Percentiles rank a stretch among this genome's conserved stretches.
Evolutionary conservation across 23 tunicate species (phyloP).

Genomic region (Ascidia mentula): DNA sequence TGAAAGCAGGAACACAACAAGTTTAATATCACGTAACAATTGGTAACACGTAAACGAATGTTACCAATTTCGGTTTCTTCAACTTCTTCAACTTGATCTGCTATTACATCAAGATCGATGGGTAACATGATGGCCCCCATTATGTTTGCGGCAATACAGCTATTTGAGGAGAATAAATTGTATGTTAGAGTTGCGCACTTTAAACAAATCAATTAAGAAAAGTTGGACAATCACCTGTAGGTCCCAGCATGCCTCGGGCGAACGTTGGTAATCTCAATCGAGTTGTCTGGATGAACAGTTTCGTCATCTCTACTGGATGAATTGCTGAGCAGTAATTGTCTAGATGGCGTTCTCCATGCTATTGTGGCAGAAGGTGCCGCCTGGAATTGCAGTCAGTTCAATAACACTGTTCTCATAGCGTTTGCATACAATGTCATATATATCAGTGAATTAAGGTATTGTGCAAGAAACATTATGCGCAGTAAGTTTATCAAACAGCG

Average conservation of each 20-base stretch:
- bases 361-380: background rate
- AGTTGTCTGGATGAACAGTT: background rate
- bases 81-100: background rate
- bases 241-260: conserved; percentile 3
- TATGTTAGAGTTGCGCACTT: too few species aligned
- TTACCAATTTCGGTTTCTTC: background rate
- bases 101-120: conserved; percentile 11
- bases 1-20: background rate
- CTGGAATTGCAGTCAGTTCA: too few species aligned
- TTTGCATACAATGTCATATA: too few species aligned
- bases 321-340: background rate
- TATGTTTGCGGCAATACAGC: conserved; percentile 43
- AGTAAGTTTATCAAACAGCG: too few species aligned
- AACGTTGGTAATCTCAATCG: conserved; percentile 17
- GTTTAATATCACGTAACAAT: too few species aligned
- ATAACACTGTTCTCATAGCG: too few species aligned
- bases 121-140: conserved; percentile 17
- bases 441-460: too few species aligned
- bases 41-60: too few species aligned
- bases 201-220: background rate
- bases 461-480: too few species aligned
- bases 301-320: background rate
- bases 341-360: conserved; percentile 17
- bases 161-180: background rate
- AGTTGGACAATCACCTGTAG: conserved; percentile 26